Evolutionary conservation across 1,140 invertebrate species (phyloP).

Genomic region (Nautilus pompilius): DNA sequence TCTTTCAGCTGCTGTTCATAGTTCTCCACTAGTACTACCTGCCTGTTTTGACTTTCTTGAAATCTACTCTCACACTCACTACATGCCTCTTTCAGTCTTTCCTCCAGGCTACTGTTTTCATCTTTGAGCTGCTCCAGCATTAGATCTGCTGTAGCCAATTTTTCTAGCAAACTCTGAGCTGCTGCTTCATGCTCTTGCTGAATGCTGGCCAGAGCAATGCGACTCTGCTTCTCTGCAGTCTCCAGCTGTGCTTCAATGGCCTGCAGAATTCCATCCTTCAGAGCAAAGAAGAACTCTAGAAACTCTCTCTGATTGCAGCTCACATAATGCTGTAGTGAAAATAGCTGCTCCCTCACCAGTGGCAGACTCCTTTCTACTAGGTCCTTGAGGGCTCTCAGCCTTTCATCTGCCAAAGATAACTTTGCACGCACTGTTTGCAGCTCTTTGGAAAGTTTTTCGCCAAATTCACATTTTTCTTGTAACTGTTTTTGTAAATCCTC

Average conservation of each 20-base stretch:
- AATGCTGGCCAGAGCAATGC: constrained; percentile 8
- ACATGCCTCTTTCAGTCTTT: background rate
- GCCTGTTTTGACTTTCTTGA: background rate
- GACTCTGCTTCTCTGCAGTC: constrained; percentile 9
- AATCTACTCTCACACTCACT: background rate
- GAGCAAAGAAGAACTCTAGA: background rate
- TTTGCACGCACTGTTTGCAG: constrained; percentile 4
- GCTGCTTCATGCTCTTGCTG: constrained; percentile 14
- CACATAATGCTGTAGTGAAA: constrained; percentile 59
- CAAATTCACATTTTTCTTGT: constrained; percentile 18
- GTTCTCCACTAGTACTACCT: constrained; percentile 8
- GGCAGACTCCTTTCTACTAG: background rate
- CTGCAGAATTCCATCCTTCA: constrained; percentile 5
- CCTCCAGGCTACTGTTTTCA: background rate
- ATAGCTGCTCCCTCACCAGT: background rate
- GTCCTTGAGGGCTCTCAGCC: background rate
- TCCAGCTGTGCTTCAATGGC: constrained; percentile 2
- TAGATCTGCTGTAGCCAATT: constrained; percentile 7
- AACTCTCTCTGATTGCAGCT: constrained; percentile 39
- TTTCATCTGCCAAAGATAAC: background rate
- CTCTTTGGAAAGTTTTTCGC: constrained; percentile 4
- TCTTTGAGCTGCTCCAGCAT: background rate
- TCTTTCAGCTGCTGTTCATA: constrained; percentile 12
- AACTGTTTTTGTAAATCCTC: constrained; percentile 14
- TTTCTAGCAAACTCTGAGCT: constrained; percentile 1